A percentile compares a stretch with the other conserved stretches of the same genome.
phyloP scores from a whole-genome alignment of 1,140 invertebrate genomes.

The Drosophila jambulina region DNA sequence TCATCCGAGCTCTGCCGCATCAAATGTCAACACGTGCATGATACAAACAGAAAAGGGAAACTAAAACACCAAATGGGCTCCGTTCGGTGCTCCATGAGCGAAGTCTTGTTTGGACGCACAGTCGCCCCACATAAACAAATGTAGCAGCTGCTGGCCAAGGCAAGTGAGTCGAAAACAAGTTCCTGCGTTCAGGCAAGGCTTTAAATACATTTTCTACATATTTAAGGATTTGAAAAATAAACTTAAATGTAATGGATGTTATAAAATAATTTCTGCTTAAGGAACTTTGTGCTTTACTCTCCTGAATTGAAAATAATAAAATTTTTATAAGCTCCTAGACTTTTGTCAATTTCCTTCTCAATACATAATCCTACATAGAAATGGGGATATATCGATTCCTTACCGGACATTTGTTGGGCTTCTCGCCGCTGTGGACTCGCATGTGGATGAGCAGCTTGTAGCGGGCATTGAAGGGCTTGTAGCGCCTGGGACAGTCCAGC shows the following conservation, averaged over 20 bases:
- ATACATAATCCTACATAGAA: background rate
- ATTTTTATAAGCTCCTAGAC: background rate
- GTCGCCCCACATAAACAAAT: slow-evolving; percentile 52
- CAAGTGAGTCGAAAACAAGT: background rate
- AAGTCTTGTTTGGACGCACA: slow-evolving; percentile 46
- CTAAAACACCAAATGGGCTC: slow-evolving; percentile 23
- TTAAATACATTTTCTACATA: background rate
- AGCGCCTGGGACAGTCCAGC: slow-evolving; percentile 93
- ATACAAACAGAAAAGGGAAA: slow-evolving; percentile 41
- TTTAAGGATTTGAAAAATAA: background rate
- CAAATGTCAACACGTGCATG: slow-evolving; percentile 65
- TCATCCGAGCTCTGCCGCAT: slow-evolving; percentile 50
- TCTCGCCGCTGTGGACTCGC: slow-evolving; percentile 97
- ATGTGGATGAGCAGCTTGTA: slow-evolving; percentile 99
- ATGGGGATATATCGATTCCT: slow-evolving; percentile 85
- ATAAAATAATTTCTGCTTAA: background rate
- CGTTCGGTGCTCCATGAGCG: slow-evolving; percentile 1
- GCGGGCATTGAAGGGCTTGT: slow-evolving; percentile 96
- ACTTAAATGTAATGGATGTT: background rate
- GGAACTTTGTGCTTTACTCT: background rate
- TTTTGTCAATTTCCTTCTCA: background rate
- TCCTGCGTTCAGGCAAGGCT: background rate
- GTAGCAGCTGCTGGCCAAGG: slow-evolving; percentile 39
- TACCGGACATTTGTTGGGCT: slow-evolving; percentile 98
- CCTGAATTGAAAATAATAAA: background rate